A percentile compares a stretch with the other conserved stretches of the same genome.
These are phyloP conservation scores for Danio tinwini DNA, from an alignment of 2,797 vertebrate genomes.

Conservation along the genomic window DNA sequence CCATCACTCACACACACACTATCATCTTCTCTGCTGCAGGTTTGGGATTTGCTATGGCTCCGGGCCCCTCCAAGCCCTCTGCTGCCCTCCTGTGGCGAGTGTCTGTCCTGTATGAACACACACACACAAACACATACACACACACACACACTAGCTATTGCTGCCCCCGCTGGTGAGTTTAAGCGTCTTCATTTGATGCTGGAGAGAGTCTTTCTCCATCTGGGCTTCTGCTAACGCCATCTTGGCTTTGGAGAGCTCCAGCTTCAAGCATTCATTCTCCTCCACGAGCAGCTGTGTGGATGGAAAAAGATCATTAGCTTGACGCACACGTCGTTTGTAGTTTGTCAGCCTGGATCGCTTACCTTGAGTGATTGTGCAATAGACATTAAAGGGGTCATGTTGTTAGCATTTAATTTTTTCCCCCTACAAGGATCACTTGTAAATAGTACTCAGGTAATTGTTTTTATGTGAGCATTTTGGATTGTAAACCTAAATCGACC, in stretches of 20 bases:
- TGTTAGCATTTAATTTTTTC: neutral
- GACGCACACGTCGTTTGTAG: neutral
- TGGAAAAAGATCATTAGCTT: conserved; percentile 20
- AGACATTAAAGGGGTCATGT: neutral
- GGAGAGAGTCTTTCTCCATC: conserved; percentile 91
- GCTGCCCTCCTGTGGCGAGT: conserved; percentile 37
- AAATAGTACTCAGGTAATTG: neutral
- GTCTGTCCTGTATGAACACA: conserved; percentile 14
- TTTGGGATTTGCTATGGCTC: neutral
- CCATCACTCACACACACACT: conserved; percentile 4
- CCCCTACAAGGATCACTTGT: neutral
- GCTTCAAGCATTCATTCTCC: conserved; percentile 95
- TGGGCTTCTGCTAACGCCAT: conserved; percentile 94
- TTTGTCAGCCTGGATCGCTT: neutral
- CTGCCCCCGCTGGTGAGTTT: conserved; percentile 72
- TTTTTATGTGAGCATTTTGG: no score
- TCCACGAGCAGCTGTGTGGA: conserved; percentile 83
- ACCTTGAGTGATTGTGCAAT: neutral
- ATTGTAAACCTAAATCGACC: neutral
- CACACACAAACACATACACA: neutral
- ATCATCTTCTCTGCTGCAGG: neutral
- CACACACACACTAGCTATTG: conserved; percentile 69
- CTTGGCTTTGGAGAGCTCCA: conserved; percentile 92
- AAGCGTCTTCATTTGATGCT: conserved; percentile 88
- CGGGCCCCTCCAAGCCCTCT: conserved; percentile 35